A percentile compares a stretch with the other conserved stretches of the same genome.
Conservation (phyloP, 2,797 vertebrate genomes). For the Characodon lateralis region DNA sequence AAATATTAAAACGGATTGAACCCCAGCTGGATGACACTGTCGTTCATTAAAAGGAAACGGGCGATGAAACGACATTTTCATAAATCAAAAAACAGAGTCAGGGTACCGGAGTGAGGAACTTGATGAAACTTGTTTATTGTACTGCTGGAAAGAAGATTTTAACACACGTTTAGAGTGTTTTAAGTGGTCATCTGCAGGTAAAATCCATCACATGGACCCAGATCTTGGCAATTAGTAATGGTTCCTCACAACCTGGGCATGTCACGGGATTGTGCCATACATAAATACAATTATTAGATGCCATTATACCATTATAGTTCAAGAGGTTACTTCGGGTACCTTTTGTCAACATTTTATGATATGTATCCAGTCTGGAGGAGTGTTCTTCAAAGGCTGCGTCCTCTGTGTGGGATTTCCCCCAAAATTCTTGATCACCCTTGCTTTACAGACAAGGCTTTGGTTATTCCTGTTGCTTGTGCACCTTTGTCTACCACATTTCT, state of each 20-base stretch:
- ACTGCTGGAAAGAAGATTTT: background rate
- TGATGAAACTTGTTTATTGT: background rate
- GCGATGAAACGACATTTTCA: background rate
- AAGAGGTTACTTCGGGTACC: background rate
- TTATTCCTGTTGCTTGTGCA: too few relatives aligned
- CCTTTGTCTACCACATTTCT: background rate
- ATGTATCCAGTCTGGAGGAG: background rate
- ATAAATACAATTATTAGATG: background rate
- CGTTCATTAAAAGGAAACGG: background rate
- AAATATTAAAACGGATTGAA: conserved; percentile 90
- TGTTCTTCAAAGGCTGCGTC: conserved; percentile 50
- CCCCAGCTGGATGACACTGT: background rate
- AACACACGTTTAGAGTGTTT: too few relatives aligned
- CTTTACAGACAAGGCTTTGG: background rate
- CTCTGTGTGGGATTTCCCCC: conserved; percentile 76
- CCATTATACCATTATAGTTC: too few relatives aligned
- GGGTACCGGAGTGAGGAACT: background rate
- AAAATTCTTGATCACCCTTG: background rate
- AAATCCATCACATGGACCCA: background rate
- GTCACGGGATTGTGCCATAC: background rate
- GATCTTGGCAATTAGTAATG: background rate
- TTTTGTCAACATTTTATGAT: background rate
- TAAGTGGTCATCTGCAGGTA: too few relatives aligned
- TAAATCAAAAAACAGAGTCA: background rate
- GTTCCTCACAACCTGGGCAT: background rate